Evolutionary conservation across 2,888 invertebrate species (phyloP).

Genomic region (Nezara viridula): DNA sequence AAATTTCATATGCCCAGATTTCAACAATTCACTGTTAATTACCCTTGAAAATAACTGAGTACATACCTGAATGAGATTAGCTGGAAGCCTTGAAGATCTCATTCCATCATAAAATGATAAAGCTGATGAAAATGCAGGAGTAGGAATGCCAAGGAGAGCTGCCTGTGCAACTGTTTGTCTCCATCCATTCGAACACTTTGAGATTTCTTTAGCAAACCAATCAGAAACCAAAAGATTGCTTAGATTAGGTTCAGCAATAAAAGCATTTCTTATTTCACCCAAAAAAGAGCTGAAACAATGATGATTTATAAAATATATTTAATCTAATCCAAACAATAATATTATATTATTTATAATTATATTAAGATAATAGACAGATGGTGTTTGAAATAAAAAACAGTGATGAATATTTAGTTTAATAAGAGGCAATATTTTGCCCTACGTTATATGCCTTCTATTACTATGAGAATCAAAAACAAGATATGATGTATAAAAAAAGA

Average conservation of each 20-base stretch:
- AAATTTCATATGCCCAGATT: no score
- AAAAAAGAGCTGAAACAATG: constrained; percentile 79
- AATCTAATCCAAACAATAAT: neutral
- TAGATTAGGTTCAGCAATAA: constrained; percentile 87
- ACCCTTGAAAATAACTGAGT: neutral
- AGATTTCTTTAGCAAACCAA: constrained; percentile 90
- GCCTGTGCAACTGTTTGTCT: constrained; percentile 82
- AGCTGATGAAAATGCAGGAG: constrained; percentile 93
- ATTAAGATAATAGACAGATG: neutral
- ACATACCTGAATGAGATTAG: constrained; percentile 90
- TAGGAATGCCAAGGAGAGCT: constrained; percentile 86
- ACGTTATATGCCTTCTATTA: no score
- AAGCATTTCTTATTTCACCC: constrained; percentile 93
- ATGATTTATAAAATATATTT: constrained; percentile 39
- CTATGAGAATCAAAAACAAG: no score
- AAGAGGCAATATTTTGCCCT: neutral
- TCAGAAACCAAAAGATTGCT: constrained; percentile 91
- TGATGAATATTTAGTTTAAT: neutral
- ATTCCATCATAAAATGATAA: constrained; percentile 98
- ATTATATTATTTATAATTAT: no score
- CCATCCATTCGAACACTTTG: constrained; percentile 86
- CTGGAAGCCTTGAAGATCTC: constrained; percentile 87
- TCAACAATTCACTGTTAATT: no score
- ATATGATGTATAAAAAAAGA: no score
- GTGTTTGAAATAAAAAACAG: neutral